A percentile compares a stretch with the other conserved stretches of the same genome.
Evolutionary conservation across 2,113 vertebrate genomes (phyloP).

Genomic region (Tylochromis polylepis): DNA sequence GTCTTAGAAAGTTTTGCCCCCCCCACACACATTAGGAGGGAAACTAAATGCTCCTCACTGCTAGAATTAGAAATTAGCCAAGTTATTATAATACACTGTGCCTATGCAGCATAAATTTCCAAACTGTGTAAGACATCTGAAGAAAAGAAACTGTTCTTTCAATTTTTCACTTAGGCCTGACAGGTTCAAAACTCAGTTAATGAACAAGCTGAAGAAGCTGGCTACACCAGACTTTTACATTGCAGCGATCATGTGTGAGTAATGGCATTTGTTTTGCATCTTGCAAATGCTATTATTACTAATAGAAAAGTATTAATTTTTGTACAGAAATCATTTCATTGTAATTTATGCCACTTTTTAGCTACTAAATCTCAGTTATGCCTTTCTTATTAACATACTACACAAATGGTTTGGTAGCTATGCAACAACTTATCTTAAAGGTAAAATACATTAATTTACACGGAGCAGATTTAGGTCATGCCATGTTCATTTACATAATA

Average conservation of each 20-base stretch:
- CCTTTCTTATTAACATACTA: slow-evolving; percentile 46
- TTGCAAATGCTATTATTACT: slow-evolving; percentile 40
- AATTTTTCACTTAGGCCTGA: background rate
- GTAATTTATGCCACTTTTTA: slow-evolving; percentile 63
- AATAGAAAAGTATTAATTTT: slow-evolving; percentile 35
- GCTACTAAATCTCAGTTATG: slow-evolving; percentile 37
- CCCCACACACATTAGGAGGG: background rate
- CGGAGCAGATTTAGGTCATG: slow-evolving; percentile 72
- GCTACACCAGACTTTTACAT: background rate
- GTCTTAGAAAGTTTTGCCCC: background rate
- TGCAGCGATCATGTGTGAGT: slow-evolving; percentile 31
- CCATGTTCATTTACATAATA: slow-evolving; percentile 71
- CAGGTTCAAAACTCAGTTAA: background rate
- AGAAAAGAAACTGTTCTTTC: background rate
- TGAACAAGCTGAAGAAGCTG: background rate
- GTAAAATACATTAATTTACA: slow-evolving; percentile 76
- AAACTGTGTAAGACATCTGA: background rate
- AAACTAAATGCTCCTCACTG: background rate
- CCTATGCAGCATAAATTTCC: background rate
- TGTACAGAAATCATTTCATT: slow-evolving; percentile 54
- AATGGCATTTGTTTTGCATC: slow-evolving; percentile 52
- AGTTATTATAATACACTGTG: background rate
- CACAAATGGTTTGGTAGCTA: slow-evolving; percentile 43
- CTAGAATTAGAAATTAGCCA: background rate
- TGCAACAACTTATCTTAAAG: slow-evolving; percentile 60